Evolutionary conservation across 2,113 vertebrate species (phyloP).

Genomic region (Colossoma macropomum): DNA sequence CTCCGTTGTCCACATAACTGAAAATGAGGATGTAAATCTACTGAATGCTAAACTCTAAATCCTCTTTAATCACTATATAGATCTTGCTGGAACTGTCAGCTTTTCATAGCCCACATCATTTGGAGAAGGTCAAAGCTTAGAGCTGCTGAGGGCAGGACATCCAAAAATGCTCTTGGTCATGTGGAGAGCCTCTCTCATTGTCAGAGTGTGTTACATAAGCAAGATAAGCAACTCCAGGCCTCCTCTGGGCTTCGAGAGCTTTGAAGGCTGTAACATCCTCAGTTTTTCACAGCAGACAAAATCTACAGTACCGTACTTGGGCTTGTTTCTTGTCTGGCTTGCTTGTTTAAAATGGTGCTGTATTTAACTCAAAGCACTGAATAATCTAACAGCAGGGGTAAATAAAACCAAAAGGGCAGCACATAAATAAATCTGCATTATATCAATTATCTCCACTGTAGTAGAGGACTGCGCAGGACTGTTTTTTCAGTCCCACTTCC

Average conservation of each 20-base stretch:
- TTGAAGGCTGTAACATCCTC: constrained; percentile 1
- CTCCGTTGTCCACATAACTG: background rate
- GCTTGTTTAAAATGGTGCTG: background rate
- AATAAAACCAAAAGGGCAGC: too few species aligned
- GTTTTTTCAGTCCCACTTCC: too few species aligned
- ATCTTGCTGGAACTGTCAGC: background rate
- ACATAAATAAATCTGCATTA: background rate
- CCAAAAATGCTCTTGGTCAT: constrained; percentile 2
- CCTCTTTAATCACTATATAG: background rate
- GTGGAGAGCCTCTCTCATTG: background rate
- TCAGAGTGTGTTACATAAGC: constrained; percentile 28
- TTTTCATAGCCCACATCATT: background rate
- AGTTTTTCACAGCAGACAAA: constrained; percentile 6
- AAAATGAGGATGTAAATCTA: background rate
- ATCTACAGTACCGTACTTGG: background rate
- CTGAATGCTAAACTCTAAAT: background rate
- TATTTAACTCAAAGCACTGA: background rate
- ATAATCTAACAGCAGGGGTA: background rate
- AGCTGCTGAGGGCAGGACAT: background rate
- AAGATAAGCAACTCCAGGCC: background rate
- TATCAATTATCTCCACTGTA: background rate
- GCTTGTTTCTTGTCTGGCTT: background rate
- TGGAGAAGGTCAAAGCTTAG: background rate
- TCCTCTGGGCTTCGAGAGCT: constrained; percentile 10
- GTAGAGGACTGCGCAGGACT: too few species aligned